Evolutionary conservation across 2,797 vertebrate genomes (phyloP), one percentile per base, ranked within the genome.

Genomic region (Podarcis lilfordi): DNA sequence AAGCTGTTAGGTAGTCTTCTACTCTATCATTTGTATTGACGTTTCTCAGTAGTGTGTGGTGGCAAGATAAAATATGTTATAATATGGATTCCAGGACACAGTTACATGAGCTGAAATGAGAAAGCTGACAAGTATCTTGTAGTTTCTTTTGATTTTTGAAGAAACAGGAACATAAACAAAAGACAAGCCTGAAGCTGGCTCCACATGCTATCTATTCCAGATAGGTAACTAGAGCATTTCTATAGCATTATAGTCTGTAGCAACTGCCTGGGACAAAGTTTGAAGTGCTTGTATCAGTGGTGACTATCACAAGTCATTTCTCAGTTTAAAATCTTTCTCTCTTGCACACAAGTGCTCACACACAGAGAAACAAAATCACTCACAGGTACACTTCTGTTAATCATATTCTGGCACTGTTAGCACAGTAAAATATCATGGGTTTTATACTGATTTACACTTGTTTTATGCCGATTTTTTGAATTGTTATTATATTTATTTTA

Each of bases 1-100:
- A 87, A 83, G 83, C 61, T 77, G 86, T 59, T 78, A 84, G 50
- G 71, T 90, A 91, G 78, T 32, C 17, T 91, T 92, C 66, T 89
- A 84, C 66, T 59, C 80, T 88, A 86, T 87, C 43, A 29, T 68
- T 91, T 15, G 10, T 86, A 86, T 71, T 92, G 89, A 69, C 50
- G 74, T 79, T 72, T 87, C 89, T 87, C 80, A 88, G 82, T 68
- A 43, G 71, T 82, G 23, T 64, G 74, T 37, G 35, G 75, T 86
- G 89, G 79, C 40, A 78, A 85, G 84, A 90, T 29, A 89, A 86
- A 50, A 69, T 64, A n/a, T 25, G 43, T 86, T 86, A 81, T 55
- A 87, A 89, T 86, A 84, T 1, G 21, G 32, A 82, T 66, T 80
- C 29, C 68, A 84, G 88, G 86, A 88, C 86, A 92, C 0, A 77